A percentile compares a stretch with the other conserved stretches of the same genome.
phyloP scores from a whole-genome alignment of 2,888 invertebrate genomes.

The Cecidostiba fungosa region DNA sequence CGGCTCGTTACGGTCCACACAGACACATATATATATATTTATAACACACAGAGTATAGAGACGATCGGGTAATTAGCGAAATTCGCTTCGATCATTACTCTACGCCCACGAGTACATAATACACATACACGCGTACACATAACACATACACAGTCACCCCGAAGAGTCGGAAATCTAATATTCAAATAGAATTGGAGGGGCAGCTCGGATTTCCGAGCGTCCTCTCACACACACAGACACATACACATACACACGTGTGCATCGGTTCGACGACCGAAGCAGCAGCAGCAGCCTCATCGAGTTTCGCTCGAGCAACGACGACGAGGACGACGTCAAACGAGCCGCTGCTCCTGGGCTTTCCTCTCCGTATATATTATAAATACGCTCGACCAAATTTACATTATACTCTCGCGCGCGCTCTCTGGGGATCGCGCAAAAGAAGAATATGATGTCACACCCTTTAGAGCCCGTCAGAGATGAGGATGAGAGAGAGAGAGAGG shows the following conservation, averaged over 20 bases:
- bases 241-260: not conserved
- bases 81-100: not conserved
- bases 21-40: not conserved
- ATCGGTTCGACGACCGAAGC: slow-evolving; percentile 39
- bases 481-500: not conserved
- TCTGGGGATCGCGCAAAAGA: slow-evolving; percentile 1
- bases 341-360: slow-evolving; percentile 41
- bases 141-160: not conserved
- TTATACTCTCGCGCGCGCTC: slow-evolving; percentile 34
- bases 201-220: slow-evolving; percentile 57
- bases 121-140: not conserved
- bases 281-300: slow-evolving; percentile 39
- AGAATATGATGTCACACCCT: slow-evolving; percentile 44
- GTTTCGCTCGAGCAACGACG: slow-evolving; percentile 37
- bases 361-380: not conserved
- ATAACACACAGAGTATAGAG: not conserved
- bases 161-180: slow-evolving; percentile 61
- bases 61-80: slow-evolving; percentile 30
- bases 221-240: not conserved
- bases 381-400: slow-evolving; percentile 20
- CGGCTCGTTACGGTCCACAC: slow-evolving; percentile 25
- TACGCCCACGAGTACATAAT: not conserved
- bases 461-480: not conserved
- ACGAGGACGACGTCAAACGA: slow-evolving; percentile 24
- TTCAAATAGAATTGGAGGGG: slow-evolving; percentile 45